Conservation (phyloP, 2,113 vertebrate species). For the Sebastes fasciatus region DNA sequence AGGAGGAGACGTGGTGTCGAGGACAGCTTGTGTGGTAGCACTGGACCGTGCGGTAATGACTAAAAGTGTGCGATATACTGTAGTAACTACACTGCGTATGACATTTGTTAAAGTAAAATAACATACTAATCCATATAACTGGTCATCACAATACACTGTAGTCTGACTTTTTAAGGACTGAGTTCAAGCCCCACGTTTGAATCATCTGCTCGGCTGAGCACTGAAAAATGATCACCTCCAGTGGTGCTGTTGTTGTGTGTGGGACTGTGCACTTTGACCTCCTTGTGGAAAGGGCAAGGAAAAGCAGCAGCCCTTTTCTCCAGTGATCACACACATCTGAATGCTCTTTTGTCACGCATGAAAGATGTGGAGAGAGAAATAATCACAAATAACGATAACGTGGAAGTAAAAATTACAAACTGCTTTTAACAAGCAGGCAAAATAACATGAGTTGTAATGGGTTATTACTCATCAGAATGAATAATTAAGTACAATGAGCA, state of each 20-base stretch:
- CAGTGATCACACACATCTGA: constrained; percentile 16
- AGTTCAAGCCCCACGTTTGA: constrained; percentile 52
- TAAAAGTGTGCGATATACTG: constrained; percentile 33
- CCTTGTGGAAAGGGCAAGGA: constrained; percentile 17
- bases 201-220: constrained; percentile 72
- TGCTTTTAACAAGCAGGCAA: background rate
- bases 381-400: background rate
- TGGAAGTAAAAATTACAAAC: background rate
- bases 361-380: background rate
- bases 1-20: constrained; percentile 43
- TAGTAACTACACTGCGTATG: background rate
- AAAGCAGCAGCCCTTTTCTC: constrained; percentile 24
- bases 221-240: constrained; percentile 68
- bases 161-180: constrained; percentile 25
- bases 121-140: constrained; percentile 33
- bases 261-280: constrained; percentile 69
- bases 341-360: constrained; percentile 5
- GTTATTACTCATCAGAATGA: background rate
- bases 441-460: background rate
- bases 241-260: constrained; percentile 39
- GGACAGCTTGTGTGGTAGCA: constrained; percentile 30
- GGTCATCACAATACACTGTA: background rate
- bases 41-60: constrained; percentile 23
- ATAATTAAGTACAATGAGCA: background rate
- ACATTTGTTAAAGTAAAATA: constrained; percentile 4